A percentile compares a stretch with the other conserved stretches of the same genome.
phyloP scores from a whole-genome alignment of 2,888 invertebrate species.

The Chalcosyrphus nemorum region DNA sequence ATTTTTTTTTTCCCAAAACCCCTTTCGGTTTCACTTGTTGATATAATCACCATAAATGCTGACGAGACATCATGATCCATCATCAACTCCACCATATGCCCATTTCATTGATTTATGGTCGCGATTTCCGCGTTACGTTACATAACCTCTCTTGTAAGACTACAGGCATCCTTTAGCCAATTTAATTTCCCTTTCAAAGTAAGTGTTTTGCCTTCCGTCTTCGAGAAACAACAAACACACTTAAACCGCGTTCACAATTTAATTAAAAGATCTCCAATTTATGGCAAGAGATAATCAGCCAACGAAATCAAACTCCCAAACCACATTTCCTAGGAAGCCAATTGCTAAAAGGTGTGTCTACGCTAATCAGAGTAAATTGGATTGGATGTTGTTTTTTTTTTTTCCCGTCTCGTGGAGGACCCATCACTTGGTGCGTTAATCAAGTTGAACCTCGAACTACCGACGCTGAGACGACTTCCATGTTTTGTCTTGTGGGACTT shows the following conservation, averaged over 20 bases:
- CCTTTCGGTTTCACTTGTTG: not conserved
- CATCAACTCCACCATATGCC: not conserved
- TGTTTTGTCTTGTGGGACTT: not conserved
- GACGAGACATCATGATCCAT: not conserved
- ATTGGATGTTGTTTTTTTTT: not conserved
- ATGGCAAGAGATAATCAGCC: conserved; percentile 23
- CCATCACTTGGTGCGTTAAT: conserved; percentile 15
- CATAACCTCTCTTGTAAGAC: conserved; percentile 14
- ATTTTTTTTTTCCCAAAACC: not conserved
- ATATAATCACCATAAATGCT: not conserved
- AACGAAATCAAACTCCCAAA: conserved; percentile 41
- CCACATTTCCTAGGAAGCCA: conserved; percentile 69
- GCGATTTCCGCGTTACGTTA: conserved; percentile 58
- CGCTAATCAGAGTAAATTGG: conserved; percentile 2
- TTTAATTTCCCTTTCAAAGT: conserved; percentile 45
- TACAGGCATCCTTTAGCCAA: conserved; percentile 11
- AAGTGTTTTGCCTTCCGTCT: conserved; percentile 36
- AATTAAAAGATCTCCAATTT: conserved; percentile 41
- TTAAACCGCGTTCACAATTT: conserved; percentile 8
- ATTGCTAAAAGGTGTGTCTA: conserved; percentile 40
- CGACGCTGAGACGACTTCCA: not conserved
- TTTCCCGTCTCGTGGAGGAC: not conserved
- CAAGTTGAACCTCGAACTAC: not conserved
- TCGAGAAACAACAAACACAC: not conserved
- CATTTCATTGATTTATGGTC: conserved; percentile 26